Base-by-base conservation (phyloP, 2,113 vertebrate species). In the Poecile atricapillus region DNA sequence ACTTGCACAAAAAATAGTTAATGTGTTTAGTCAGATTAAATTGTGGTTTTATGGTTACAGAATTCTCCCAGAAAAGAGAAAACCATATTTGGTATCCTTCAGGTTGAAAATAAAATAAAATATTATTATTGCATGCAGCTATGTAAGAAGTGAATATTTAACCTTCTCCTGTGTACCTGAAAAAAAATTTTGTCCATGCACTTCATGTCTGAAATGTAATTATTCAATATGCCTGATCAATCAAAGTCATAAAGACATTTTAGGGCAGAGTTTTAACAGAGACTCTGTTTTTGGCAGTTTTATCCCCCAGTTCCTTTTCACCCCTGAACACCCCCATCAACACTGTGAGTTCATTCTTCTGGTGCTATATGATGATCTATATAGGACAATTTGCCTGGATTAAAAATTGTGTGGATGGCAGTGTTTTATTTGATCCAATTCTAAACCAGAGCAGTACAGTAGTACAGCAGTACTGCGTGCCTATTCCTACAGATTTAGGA, bases 391-490 rank as follows among this genome's bases (percentile, higher is more conserved):
- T 77, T 73, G 3, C 6, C 28, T 58, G 24, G 22, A 63, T 79
- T 71, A 74, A 78, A 81, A 81, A 35, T 1, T 35, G 1, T 27
- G 27, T 12, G 11, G 3, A 62, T 6, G 13, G 3, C 5, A 70
- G 13, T 14, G 7, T 49, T 92, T 89, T 63, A 39, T 31, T 23
- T 74, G 16, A 33, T 67, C 74, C 46, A 80, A 20, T 69, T 80
- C 60, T 80, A 81, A 91, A 0, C 7, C 53, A 73, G 14, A 76
- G 14, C 7, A 76, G 7, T 55, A 41, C 7, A 43, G 12, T 5
- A 31, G 18, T 25, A n/a, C n/a, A 6, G 14, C 14, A 76, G 10
- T 56, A 59, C 28, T 55, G 21, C 0, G 0, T 28, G 6, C 8
- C 3, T 50, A 31, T 47, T 76, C 37, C 14, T 27, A 47, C 7